Evolutionary conservation across 2,888 invertebrate genomes (phyloP).

Genomic region (Diarsia rubi): DNA sequence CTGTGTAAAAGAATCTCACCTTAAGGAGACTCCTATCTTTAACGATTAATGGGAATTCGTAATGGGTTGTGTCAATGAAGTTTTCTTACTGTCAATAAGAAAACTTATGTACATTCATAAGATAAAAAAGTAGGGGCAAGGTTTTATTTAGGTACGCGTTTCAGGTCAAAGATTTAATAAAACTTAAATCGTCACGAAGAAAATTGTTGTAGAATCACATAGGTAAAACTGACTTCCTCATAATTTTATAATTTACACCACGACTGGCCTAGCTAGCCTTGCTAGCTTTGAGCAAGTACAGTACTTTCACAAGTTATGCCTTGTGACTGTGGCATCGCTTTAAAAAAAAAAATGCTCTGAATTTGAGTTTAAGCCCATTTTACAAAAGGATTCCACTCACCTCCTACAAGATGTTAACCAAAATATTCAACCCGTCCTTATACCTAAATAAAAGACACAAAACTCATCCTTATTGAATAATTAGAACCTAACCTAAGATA

Average conservation of each 20-base stretch:
- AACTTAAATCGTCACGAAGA: background rate
- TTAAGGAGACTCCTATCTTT: background rate
- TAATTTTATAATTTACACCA: background rate
- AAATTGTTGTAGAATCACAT: background rate
- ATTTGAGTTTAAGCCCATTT: background rate
- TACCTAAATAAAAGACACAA: constrained; percentile 6
- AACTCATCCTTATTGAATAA: background rate
- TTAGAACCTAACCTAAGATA: constrained; percentile 20
- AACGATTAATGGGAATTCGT: background rate
- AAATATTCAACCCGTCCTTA: background rate
- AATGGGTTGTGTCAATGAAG: background rate
- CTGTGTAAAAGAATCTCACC: no score
- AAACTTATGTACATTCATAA: background rate
- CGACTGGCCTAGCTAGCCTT: background rate
- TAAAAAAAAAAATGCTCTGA: no score
- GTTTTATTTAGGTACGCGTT: background rate
- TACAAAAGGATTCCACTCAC: background rate
- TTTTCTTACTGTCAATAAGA: no score
- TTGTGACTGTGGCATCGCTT: no score
- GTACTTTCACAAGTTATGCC: no score
- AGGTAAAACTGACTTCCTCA: background rate
- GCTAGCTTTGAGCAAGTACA: no score
- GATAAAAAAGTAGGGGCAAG: background rate
- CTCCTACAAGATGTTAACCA: background rate
- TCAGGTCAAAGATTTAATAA: background rate